phyloP scores from a whole-genome alignment of 2,888 invertebrate species.

The Synanthedon vespiformis region DNA sequence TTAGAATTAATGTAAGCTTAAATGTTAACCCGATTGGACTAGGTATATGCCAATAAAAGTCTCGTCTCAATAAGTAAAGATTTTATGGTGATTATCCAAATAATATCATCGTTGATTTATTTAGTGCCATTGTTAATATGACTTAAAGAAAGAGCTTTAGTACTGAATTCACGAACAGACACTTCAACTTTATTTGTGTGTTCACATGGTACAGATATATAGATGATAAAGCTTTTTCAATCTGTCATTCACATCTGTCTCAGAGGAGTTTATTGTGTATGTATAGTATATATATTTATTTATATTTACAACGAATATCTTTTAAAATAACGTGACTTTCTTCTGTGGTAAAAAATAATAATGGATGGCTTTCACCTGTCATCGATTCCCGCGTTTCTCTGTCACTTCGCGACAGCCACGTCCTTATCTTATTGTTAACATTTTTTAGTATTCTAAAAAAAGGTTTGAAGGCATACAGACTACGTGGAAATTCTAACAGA shows the following conservation, averaged over 20 bases:
- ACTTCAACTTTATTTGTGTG: background rate
- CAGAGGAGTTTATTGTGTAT: slow-evolving; percentile 23
- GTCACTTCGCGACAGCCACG: slow-evolving; percentile 14
- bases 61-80: no score
- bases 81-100: no score
- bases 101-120: no score
- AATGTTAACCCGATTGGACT: no score
- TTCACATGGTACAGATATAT: slow-evolving; percentile 15
- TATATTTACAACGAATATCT: slow-evolving; percentile 13
- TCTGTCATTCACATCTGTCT: slow-evolving; percentile 29
- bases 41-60: no score
- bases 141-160: background rate
- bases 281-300: slow-evolving; percentile 24
- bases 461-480: no score
- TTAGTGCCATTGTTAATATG: no score
- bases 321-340: slow-evolving; percentile 23
- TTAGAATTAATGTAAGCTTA: no score
- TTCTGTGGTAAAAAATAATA: slow-evolving; percentile 34
- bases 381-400: slow-evolving; percentile 24
- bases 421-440: no score
- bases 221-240: slow-evolving; percentile 15
- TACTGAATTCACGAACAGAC: background rate
- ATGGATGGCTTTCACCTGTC: slow-evolving; percentile 44
- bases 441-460: no score
- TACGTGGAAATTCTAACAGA: no score